Conservation (phyloP, 2,113 vertebrate species). For the human (Homo sapiens) region DNA sequence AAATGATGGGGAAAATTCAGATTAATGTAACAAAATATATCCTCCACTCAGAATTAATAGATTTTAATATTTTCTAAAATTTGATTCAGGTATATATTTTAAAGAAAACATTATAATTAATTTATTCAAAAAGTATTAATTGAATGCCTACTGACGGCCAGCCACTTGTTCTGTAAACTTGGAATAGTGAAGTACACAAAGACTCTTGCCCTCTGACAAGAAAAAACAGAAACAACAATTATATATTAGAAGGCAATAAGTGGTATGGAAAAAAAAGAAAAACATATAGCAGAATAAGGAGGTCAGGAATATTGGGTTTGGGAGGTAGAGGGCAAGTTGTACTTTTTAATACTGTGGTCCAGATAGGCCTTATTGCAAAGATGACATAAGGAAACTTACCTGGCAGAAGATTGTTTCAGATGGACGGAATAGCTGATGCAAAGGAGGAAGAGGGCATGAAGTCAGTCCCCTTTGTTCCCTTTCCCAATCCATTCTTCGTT, state of each 20-base stretch:
- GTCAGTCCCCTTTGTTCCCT: neutral
- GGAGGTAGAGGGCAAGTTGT: neutral
- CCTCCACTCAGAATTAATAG: neutral
- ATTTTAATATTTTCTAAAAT: conserved; percentile 20
- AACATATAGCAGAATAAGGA: neutral
- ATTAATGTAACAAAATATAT: neutral
- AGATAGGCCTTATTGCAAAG: neutral
- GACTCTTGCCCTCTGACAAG: neutral
- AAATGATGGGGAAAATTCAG: neutral
- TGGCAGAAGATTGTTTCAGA: neutral
- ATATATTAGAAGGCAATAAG: neutral
- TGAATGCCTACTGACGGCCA: neutral
- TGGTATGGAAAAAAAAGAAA: neutral
- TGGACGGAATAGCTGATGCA: neutral
- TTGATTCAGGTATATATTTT: conserved; percentile 12
- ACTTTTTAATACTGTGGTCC: neutral
- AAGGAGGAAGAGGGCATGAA: neutral
- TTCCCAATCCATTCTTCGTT: neutral
- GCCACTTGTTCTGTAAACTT: neutral
- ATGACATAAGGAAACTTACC: neutral
- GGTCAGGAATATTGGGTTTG: neutral
- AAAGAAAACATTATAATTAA: neutral
- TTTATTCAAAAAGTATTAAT: neutral
- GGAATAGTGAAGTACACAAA: neutral
- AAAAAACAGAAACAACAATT: neutral